Conservation (phyloP, 2,797 vertebrate genomes). For the Varecia variegata region DNA sequence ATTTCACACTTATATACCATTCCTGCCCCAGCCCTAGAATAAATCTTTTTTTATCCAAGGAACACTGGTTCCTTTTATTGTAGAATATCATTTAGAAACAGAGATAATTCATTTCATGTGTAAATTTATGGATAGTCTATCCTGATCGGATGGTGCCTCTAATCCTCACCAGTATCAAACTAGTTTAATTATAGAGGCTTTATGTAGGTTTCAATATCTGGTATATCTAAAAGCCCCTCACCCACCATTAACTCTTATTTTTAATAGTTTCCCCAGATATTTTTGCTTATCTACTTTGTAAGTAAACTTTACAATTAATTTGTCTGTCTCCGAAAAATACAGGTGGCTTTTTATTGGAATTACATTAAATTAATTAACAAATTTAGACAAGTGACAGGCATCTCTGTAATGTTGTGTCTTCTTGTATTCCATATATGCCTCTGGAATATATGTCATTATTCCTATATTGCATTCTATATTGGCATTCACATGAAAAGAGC, state of each 20-base stretch:
- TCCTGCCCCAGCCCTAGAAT: neutral
- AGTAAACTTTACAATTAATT: neutral
- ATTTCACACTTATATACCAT: neutral
- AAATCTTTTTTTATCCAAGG: neutral
- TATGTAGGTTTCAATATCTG: neutral
- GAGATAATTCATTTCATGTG: neutral
- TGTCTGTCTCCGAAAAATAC: neutral
- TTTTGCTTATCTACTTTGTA: neutral
- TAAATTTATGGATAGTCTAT: neutral
- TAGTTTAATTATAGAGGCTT: neutral
- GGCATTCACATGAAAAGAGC: neutral
- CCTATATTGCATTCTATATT: neutral
- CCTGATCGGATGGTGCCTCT: neutral
- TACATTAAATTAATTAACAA: neutral
- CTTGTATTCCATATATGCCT: neutral
- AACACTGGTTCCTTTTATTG: neutral
- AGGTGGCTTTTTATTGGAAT: neutral
- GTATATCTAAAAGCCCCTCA: neutral
- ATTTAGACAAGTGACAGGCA: neutral
- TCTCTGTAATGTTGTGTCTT: neutral
- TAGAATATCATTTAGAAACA: neutral
- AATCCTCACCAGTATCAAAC: neutral
- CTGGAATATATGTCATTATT: neutral
- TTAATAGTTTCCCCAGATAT: neutral
- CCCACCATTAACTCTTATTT: neutral